phyloP scores from a whole-genome alignment of 2,113 vertebrate species.

The Lepisosteus osseus region DNA sequence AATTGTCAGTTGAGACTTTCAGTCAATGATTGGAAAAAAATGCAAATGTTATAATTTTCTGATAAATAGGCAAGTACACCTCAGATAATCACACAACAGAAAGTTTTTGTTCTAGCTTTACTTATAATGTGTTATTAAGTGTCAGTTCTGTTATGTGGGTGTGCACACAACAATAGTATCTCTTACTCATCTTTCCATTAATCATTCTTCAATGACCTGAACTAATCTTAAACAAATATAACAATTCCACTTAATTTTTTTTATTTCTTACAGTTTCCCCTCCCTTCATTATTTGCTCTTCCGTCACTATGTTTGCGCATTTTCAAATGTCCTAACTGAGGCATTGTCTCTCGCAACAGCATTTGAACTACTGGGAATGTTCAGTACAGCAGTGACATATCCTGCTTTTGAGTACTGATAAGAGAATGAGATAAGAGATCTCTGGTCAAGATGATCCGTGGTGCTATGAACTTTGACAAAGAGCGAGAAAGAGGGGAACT shows the following conservation, averaged over 20 bases:
- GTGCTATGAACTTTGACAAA: slow-evolving; percentile 1
- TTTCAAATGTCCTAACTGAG: slow-evolving; percentile 32
- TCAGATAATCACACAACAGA: too few relatives aligned
- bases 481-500: neutral
- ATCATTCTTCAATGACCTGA: slow-evolving; percentile 39
- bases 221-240: slow-evolving; percentile 14
- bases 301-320: slow-evolving; percentile 30
- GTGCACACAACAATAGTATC: slow-evolving; percentile 19
- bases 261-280: neutral
- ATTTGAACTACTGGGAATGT: neutral
- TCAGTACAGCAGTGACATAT: neutral
- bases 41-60: too few relatives aligned
- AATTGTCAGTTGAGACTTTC: too few relatives aligned
- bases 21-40: too few relatives aligned
- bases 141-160: neutral
- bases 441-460: slow-evolving; percentile 19
- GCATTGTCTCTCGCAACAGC: slow-evolving; percentile 15
- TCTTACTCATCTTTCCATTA: slow-evolving; percentile 41
- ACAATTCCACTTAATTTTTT: neutral
- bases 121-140: too few relatives aligned
- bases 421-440: neutral
- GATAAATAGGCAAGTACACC: too few relatives aligned
- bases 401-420: slow-evolving; percentile 1
- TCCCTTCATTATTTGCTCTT: slow-evolving; percentile 43
- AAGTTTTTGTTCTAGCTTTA: too few relatives aligned